Percentiles rank a stretch among this genome's conserved stretches.
These are phyloP conservation scores for Idaea straminata DNA, from an alignment of 2,888 invertebrate species.

Conservation along the genomic window DNA sequence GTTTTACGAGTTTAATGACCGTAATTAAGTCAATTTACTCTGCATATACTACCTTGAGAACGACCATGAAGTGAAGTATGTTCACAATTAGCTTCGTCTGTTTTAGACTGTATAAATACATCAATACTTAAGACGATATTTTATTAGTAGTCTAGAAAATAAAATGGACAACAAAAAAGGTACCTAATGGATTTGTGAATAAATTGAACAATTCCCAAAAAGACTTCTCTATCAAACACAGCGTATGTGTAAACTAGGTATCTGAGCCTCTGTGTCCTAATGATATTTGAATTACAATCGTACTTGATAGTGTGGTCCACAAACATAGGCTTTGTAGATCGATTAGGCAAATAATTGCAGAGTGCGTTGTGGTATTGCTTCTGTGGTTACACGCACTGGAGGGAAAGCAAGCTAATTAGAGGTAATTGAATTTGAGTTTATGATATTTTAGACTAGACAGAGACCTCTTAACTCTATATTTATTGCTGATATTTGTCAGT, in stretches of 20 bases:
- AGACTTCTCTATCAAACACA: background rate
- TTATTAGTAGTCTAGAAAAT: background rate
- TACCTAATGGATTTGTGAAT: too few species aligned
- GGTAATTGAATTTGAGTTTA: too few species aligned
- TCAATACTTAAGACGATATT: background rate
- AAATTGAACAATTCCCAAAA: background rate
- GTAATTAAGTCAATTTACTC: slow-evolving; percentile 42
- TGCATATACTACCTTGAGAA: slow-evolving; percentile 41
- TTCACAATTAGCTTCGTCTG: background rate
- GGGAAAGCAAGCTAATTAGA: background rate
- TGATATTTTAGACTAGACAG: too few species aligned
- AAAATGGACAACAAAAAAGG: background rate
- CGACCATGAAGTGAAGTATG: slow-evolving; percentile 27
- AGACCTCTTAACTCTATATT: too few species aligned
- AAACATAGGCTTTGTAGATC: background rate
- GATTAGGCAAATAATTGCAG: background rate
- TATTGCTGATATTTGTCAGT: too few species aligned
- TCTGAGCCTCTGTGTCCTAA: background rate
- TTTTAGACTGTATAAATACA: too few species aligned
- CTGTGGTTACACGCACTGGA: background rate
- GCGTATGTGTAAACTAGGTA: too few species aligned
- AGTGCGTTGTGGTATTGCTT: background rate
- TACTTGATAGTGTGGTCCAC: background rate
- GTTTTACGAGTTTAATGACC: slow-evolving; percentile 37
- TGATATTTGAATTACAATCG: background rate